Conservation (phyloP, 2,797 vertebrate genomes). For the Rhadinocentrus ornatus region DNA sequence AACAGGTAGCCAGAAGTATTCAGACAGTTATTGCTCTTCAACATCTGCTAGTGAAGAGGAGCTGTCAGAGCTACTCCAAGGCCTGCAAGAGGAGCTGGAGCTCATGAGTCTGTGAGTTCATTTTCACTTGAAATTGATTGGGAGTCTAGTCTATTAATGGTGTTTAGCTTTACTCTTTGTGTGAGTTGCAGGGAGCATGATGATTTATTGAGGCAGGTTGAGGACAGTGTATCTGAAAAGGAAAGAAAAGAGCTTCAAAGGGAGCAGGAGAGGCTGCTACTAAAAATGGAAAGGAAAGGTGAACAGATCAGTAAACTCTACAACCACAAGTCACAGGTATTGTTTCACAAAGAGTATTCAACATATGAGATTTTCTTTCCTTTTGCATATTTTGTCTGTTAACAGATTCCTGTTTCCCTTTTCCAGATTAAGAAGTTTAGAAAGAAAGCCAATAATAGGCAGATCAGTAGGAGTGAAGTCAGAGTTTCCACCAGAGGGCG, state of each 20-base stretch:
- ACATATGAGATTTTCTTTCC: neutral
- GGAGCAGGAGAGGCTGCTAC: constrained; percentile 88
- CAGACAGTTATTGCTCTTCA: constrained; percentile 69
- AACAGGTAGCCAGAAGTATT: constrained; percentile 1
- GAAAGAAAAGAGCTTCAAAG: constrained; percentile 86
- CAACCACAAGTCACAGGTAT: constrained; percentile 88
- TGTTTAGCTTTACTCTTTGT: neutral
- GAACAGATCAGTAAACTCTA: constrained; percentile 93
- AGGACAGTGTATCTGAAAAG: constrained; percentile 78
- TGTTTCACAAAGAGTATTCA: neutral
- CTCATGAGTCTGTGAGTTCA: constrained; percentile 94
- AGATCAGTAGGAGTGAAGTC: constrained; percentile 57
- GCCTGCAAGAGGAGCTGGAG: constrained; percentile 92
- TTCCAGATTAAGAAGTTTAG: constrained; percentile 86
- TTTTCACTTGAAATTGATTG: neutral
- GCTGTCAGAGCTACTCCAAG: constrained; percentile 88
- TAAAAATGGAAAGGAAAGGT: constrained; percentile 94
- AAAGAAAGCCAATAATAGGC: constrained; percentile 74
- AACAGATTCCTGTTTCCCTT: neutral
- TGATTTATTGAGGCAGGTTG: constrained; percentile 86
- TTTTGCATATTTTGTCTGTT: neutral
- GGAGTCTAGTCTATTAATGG: neutral
- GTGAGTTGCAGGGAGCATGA: constrained; percentile 87
- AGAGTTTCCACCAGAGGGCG: constrained; percentile 78
- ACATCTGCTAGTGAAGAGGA: constrained; percentile 80